phyloP scores from a whole-genome alignment of 1,140 invertebrate species.

The Leptinotarsa lineolata region DNA sequence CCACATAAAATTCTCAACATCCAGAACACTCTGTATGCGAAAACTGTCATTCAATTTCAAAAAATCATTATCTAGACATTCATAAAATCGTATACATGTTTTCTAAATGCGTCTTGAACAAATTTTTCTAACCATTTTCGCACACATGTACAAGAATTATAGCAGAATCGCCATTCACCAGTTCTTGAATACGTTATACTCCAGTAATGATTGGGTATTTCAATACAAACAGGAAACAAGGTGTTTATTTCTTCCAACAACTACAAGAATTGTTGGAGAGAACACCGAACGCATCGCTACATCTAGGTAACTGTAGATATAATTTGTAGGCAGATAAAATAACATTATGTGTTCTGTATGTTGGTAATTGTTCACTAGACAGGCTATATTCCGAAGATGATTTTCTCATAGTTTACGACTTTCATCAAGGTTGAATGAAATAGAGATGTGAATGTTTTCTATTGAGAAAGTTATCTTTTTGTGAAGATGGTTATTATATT shows the following conservation, averaged over 20 bases:
- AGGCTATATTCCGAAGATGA: not conserved
- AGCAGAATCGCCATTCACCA: not conserved
- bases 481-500: too few relatives aligned
- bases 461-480: too few relatives aligned
- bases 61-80: too few relatives aligned
- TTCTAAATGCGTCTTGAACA: too few relatives aligned
- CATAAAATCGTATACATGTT: too few relatives aligned
- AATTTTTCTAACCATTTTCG: too few relatives aligned
- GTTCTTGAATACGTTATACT: not conserved
- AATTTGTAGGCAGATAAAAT: not conserved
- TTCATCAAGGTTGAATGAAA: not conserved
- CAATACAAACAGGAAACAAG: not conserved
- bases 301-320: conserved; percentile 8
- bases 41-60: too few relatives aligned
- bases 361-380: conserved; percentile 3
- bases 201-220: not conserved
- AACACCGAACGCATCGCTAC: not conserved
- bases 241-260: not conserved
- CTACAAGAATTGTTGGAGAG: not conserved
- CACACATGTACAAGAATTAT: not conserved
- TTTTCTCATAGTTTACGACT: conserved; percentile 2
- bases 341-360: not conserved
- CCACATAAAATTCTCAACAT: too few relatives aligned
- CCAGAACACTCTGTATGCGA: too few relatives aligned
- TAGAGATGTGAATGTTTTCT: too few relatives aligned